Base-by-base conservation (phyloP, 1,140 invertebrate species). In the Heliconius nattereri region DNA sequence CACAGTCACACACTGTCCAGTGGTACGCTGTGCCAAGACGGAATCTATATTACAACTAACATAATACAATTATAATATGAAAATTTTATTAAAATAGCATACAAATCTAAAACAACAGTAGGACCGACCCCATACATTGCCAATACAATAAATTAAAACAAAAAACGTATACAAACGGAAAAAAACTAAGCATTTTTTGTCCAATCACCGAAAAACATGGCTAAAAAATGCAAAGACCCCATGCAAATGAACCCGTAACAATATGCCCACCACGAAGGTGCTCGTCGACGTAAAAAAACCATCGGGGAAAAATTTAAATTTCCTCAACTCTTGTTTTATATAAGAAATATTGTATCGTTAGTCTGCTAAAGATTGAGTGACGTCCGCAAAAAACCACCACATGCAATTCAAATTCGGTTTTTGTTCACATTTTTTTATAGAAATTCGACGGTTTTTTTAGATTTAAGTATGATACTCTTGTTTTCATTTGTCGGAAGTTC, bases 171-270 rank as follows among this genome's bases (percentile, higher is more conserved):
- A 76, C 79, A 57, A 29, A 66, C 60, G 78, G 7, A 86, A 89
- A 89, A 91, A 90, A 81, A 78, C 78, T 78, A 79, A 86, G 84
- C 79, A 84, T 87, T 91, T 92, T 92, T 92, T 90, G 77, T 83
- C 71, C 81, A 88, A 89, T 87, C 87, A 78, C 86, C 80, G 81
- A 87, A 90, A 91, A 90, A 91, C 82, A 82, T 83, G 81, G 73
- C 72, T 71, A 87, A 90, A 89, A 91, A 90, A 32, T 66, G 60
- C 60, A 66, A 81, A 79, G 76, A 84, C 83, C 78, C 79, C 81
- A 92, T 90, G 89, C 85, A 90, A 90, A 91, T 93, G 91, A 89
- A 89, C 89, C 87, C 84, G 85, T 79, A 87, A 88, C 92, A 86
- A 87, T 91, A 88, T 88, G 90, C 79, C 91, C 87, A 90, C 91